phyloP scores from a whole-genome alignment of 2,888 invertebrate species.

The Nephrotoma guestfalica region DNA sequence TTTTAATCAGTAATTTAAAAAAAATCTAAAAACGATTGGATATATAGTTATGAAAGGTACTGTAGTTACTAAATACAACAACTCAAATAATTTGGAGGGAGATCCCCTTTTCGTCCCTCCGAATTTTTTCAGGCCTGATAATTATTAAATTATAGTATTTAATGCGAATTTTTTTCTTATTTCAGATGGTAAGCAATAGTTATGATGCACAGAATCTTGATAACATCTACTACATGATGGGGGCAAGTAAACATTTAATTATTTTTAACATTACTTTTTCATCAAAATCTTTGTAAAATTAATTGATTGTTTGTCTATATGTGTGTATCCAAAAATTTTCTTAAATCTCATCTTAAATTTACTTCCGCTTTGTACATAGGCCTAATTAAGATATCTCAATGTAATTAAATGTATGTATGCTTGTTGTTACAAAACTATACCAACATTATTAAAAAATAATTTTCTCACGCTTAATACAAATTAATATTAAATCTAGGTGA shows the following conservation, averaged over 20 bases:
- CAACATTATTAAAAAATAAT: background rate
- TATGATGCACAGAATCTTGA: background rate
- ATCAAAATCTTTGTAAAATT: background rate
- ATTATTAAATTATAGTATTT: background rate
- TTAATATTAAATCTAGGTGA: background rate
- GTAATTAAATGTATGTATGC: background rate
- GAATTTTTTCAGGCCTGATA: too few species aligned
- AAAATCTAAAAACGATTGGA: too few species aligned
- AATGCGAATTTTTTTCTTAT: background rate
- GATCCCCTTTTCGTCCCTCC: too few species aligned
- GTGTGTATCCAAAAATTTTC: background rate
- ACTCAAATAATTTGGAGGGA: too few species aligned
- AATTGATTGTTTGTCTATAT: background rate
- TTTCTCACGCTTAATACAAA: background rate
- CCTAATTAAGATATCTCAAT: background rate
- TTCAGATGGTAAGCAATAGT: background rate
- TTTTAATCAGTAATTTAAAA: too few species aligned
- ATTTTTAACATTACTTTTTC: background rate
- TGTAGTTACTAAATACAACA: too few species aligned
- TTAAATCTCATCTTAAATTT: background rate
- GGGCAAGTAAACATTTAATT: background rate
- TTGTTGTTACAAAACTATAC: background rate
- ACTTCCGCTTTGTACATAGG: background rate
- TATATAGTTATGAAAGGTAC: too few species aligned
- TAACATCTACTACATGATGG: background rate